Evolutionary conservation across 2,797 vertebrate species (phyloP).

Genomic region (Schizothorax lantsangensis): DNA sequence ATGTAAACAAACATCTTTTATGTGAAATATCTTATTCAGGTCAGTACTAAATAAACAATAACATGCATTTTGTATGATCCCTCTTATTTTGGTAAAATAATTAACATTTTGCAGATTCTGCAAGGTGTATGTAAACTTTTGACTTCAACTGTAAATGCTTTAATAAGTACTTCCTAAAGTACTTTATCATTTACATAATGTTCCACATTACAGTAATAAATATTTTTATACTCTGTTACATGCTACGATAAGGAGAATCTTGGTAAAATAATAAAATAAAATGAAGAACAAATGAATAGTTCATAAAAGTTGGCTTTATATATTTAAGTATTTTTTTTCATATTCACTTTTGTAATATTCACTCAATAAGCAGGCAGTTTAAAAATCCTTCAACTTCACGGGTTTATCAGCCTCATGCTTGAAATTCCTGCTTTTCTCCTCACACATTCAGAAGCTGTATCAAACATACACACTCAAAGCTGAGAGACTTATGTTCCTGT

Average conservation of each 20-base stretch:
- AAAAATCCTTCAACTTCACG: not conserved
- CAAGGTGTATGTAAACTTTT: no score
- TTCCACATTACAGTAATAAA: not conserved
- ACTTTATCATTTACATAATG: not conserved
- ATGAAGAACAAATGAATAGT: not conserved
- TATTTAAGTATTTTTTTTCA: no score
- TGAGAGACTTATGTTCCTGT: slow-evolving; percentile 16
- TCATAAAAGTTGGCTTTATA: no score
- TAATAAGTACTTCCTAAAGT: no score
- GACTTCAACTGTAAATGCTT: no score
- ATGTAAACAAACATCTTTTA: no score
- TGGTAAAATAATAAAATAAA: not conserved
- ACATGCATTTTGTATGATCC: no score
- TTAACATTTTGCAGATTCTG: no score
- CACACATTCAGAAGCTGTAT: not conserved
- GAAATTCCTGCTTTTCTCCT: slow-evolving; percentile 7
- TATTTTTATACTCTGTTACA: not conserved
- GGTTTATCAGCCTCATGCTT: slow-evolving; percentile 10
- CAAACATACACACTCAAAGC: not conserved
- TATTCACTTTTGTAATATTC: not conserved
- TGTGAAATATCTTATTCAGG: no score
- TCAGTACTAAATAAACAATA: no score
- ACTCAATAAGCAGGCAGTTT: not conserved
- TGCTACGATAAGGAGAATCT: not conserved
- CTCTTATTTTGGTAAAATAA: no score